These are phyloP conservation scores for Capra hircus DNA, from an alignment of 2,113 vertebrate genomes.

Conservation along the genomic window DNA sequence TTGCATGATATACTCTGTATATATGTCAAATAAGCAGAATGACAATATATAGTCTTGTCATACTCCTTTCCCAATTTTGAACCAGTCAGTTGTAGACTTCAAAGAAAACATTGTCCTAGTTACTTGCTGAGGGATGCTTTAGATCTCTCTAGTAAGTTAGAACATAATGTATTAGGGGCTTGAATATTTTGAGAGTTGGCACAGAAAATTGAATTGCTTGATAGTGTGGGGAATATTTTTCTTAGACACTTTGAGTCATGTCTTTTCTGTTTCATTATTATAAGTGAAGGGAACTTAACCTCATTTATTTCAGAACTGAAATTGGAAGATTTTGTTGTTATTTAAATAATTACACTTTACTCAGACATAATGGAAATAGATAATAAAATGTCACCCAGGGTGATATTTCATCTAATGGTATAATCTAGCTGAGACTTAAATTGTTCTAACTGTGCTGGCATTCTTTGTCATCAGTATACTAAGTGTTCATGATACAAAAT, in stretches of 20 bases:
- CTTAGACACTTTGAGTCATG: not conserved
- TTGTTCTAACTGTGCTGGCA: not conserved
- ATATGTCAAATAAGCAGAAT: not conserved
- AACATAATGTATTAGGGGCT: not conserved
- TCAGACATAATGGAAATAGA: not conserved
- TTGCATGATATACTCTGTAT: not conserved
- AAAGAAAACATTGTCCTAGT: not conserved
- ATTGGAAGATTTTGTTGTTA: not conserved
- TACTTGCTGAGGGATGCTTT: not conserved
- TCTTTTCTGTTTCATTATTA: not conserved
- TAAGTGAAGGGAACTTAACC: not conserved
- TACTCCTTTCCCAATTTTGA: not conserved
- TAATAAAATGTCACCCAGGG: not conserved
- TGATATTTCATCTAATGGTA: slow-evolving; percentile 3
- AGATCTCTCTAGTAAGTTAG: not conserved
- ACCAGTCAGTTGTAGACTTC: not conserved
- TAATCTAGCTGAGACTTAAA: not conserved
- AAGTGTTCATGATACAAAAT: not conserved
- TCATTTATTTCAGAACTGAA: slow-evolving; percentile 36
- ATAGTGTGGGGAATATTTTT: slow-evolving; percentile 3
- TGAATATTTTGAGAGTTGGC: slow-evolving; percentile 14
- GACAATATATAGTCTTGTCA: not conserved
- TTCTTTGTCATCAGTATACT: not conserved
- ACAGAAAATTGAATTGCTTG: not conserved
- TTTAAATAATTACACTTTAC: slow-evolving; percentile 23